Percentiles rank a stretch among this genome's conserved stretches.
phyloP scores from a whole-genome alignment of 2,113 vertebrate genomes.

The Anolis sagrei region DNA sequence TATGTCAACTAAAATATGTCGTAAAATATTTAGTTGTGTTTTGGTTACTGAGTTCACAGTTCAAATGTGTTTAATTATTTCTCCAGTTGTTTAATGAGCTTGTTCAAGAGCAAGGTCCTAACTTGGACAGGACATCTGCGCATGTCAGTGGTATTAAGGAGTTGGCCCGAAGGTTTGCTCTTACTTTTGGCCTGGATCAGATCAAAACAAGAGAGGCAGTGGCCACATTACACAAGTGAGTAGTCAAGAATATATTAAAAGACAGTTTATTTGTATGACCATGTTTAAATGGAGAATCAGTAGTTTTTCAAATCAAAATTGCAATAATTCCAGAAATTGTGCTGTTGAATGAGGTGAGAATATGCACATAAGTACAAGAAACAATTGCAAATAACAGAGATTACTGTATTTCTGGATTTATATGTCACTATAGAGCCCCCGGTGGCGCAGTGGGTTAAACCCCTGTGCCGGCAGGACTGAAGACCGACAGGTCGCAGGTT shows the following conservation, averaged over 20 bases:
- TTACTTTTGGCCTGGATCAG: conserved; percentile 97
- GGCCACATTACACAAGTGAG: conserved; percentile 98
- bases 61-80: conserved; percentile 3
- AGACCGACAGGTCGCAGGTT: no score
- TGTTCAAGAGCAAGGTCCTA: conserved; percentile 96
- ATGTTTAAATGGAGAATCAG: background rate
- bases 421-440: no score
- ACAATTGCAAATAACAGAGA: background rate
- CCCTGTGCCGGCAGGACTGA: no score
- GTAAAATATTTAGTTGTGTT: background rate
- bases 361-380: background rate
- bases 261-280: background rate
- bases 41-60: conserved; percentile 21
- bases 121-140: conserved; percentile 95
- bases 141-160: conserved; percentile 99
- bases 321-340: background rate
- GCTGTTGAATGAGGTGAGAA: background rate
- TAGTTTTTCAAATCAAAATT: background rate
- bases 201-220: conserved; percentile 99
- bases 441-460: no score
- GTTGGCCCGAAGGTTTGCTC: conserved; percentile 94
- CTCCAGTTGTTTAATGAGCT: conserved; percentile 96
- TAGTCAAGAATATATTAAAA: conserved; percentile 62
- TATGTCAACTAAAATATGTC: background rate
- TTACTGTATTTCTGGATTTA: background rate